Conservation (phyloP, 2,113 vertebrate genomes). For the Lucifuga dentata region DNA sequence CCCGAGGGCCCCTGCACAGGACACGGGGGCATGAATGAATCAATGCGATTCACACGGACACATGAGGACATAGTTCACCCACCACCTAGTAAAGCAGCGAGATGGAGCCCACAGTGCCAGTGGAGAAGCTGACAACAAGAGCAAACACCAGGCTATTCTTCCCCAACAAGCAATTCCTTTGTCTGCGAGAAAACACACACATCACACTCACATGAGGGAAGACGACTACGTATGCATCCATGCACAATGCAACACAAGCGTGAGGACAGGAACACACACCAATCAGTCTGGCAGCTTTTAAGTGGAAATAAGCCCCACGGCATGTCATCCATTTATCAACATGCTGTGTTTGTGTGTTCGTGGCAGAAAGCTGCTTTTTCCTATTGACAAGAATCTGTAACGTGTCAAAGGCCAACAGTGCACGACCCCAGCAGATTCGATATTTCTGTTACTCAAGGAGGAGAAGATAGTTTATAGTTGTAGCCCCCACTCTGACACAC, state of each 20-base stretch:
- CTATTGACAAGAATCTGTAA: slow-evolving; percentile 17
- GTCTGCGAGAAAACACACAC: slow-evolving; percentile 45
- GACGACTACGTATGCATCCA: slow-evolving; percentile 26
- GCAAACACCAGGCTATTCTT: slow-evolving; percentile 69
- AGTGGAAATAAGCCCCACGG: slow-evolving; percentile 3
- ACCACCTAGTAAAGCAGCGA: slow-evolving; percentile 59
- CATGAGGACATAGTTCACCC: slow-evolving; percentile 66
- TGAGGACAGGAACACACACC: slow-evolving; percentile 37
- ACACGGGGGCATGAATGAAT: slow-evolving; percentile 70
- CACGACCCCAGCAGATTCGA: slow-evolving; percentile 19
- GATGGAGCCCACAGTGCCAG: slow-evolving; percentile 59
- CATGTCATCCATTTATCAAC: slow-evolving; percentile 43
- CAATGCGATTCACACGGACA: slow-evolving; percentile 66
- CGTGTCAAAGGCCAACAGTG: slow-evolving; percentile 20
- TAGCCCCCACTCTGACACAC: slow-evolving; percentile 23
- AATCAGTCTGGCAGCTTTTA: slow-evolving; percentile 33
- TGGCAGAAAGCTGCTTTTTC: slow-evolving; percentile 6
- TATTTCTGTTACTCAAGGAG: slow-evolving; percentile 39
- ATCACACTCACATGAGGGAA: too few species aligned
- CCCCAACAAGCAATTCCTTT: slow-evolving; percentile 65
- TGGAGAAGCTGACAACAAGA: slow-evolving; percentile 54
- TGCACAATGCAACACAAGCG: slow-evolving; percentile 8
- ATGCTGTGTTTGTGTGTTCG: slow-evolving; percentile 6
- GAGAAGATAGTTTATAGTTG: slow-evolving; percentile 29
- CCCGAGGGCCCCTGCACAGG: slow-evolving; percentile 61